Base-by-base conservation (phyloP, 2,113 vertebrate species). In the Acanthochromis polyacanthus region DNA sequence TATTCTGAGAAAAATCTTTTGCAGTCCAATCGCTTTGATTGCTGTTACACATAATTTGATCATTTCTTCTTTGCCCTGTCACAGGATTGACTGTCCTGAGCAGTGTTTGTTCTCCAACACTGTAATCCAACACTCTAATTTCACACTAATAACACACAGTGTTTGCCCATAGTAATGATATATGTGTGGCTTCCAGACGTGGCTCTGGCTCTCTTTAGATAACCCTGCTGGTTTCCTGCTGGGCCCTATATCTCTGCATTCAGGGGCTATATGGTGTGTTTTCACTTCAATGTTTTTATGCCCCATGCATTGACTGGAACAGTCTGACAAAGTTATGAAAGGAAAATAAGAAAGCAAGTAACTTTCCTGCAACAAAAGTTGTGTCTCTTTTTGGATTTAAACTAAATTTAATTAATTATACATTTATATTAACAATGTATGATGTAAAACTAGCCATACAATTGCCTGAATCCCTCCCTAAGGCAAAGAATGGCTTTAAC, bases 61-160 rank as follows among this genome's bases (percentile, higher is more conserved):
- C 1, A 67, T 46, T 71, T 63, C 23, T 40, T 36, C 52, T 67
- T 65, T 74, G 66, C 76, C 20, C 55, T 16, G 56, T 71, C 45
- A 65, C 43, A 23, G 51, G 64, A 74, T 46, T 46, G 58, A 65
- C 40, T 40, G 57, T 66, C 53, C 3, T 20, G 11, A 14, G 46
- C 45, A n/a, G 46, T 53, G 73, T 84, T 86, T 90, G 79, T 83
- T 84, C 80, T 70, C 63, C 63, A 64, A 22, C 46, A 75, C 77
- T 64, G 25, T 85, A 57, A 78, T 85, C 63, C 63, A 64, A 22
- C 46, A 75, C 77, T 64, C 30, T 85, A 57, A 78, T 85, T 83
- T 85, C 80, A 72, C 74, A 70, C 70, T 45, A 48, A 55, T 51
- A 28, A 67, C 25, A 65, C 16, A 48, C 62, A 38, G 11, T 56